These are phyloP conservation scores for Sesamia inferens DNA, from an alignment of 2,888 invertebrate genomes.

Conservation along the genomic window DNA sequence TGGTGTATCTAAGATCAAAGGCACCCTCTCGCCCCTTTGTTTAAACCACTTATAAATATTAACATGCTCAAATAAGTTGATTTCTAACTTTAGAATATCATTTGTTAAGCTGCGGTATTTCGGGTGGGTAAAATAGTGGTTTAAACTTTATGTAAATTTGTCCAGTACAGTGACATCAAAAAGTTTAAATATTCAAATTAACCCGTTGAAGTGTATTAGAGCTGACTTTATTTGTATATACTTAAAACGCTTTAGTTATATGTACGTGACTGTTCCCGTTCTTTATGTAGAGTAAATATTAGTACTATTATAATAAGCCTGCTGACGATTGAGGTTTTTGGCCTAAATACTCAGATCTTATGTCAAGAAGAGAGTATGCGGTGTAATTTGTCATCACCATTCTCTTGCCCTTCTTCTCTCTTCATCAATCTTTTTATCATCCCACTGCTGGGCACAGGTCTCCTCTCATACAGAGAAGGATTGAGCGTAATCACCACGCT, in stretches of 20 bases:
- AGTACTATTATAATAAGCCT: not conserved
- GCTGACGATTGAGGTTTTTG: not conserved
- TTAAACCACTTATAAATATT: slow-evolving; percentile 27
- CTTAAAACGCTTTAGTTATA: not conserved
- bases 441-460: no score
- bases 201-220: slow-evolving; percentile 29
- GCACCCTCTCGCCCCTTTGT: slow-evolving; percentile 3
- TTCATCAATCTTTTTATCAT: no score
- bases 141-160: slow-evolving; percentile 54
- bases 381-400: not conserved
- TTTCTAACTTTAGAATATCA: slow-evolving; percentile 41
- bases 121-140: slow-evolving; percentile 27
- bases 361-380: no score
- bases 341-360: not conserved
- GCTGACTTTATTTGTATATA: slow-evolving; percentile 9
- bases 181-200: slow-evolving; percentile 49
- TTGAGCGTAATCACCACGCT: no score
- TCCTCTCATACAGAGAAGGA: no score
- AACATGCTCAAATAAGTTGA: slow-evolving; percentile 20
- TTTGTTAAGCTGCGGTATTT: slow-evolving; percentile 32
- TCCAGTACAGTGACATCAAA: slow-evolving; percentile 37
- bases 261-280: not conserved
- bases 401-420: no score
- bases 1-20: slow-evolving; percentile 3
- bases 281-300: not conserved